Evolutionary conservation across 1,140 invertebrate species (phyloP), one percentile per base, ranked within the genome.

Genomic region (Saccostrea cuccullata): DNA sequence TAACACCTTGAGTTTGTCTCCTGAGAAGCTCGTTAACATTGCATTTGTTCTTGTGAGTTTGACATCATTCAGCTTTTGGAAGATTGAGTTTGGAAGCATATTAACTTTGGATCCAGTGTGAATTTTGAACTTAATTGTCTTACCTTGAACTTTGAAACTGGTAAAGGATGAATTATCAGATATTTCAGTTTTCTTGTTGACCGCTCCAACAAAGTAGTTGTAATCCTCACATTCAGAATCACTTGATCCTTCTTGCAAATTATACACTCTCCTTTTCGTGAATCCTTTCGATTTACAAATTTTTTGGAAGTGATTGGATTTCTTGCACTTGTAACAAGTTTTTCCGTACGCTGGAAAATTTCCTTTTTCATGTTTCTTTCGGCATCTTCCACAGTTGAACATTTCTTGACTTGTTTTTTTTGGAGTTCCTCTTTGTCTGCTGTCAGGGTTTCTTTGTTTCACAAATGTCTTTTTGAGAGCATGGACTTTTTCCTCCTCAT

Each of bases 291-390:
- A 85, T 11, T 26, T 58, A 58, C 84, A 85, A 36, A 60, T 58
- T 58, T 85, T 85, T 8, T 60, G 6, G 20, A 85, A 85, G 26
- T 85, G 84, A 58, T 85, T 85, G 4, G 23, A 4, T 17, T 56
- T 56, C n/a, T 84, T 55, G 26, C 84, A 85, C 20, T 11, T 85
- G 30, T 58, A 23, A 85, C 84, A 85, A 8, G 17, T 85, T 85
- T 23, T 85, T 12, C 84, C 56, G 58, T 13, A 85, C 30, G 84
- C 84, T 85, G 84, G 84, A 30, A 15, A 85, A 23, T 85, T 56
- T 2, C 58, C 23, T 30, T 64, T 85, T 60, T 20, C 3, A 30
- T 85, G 84, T 85, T 23, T 64, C 26, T 20, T 85, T 9, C 84
- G 55, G 60, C 56, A 85, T 64, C 60, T 85, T 26, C 84, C 20